Conservation (phyloP, 2,888 invertebrate species). For the Camptogramma bilineatum region DNA sequence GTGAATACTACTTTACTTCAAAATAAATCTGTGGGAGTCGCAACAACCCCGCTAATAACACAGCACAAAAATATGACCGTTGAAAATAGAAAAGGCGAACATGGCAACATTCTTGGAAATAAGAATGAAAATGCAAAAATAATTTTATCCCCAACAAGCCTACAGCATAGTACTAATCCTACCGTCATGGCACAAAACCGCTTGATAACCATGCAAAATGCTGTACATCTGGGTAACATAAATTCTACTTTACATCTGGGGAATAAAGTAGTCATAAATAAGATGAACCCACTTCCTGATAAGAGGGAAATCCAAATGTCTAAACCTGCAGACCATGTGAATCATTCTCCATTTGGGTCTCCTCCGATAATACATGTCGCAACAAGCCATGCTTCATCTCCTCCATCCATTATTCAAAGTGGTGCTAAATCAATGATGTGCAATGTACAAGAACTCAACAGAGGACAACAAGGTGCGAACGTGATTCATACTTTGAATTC, state of each 20-base stretch:
- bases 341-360: conserved; percentile 60
- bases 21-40: conserved; percentile 63
- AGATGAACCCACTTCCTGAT: conserved; percentile 63
- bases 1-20: conserved; percentile 75
- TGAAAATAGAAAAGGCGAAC: conserved; percentile 68
- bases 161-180: conserved; percentile 69
- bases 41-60: conserved; percentile 59
- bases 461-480: conserved; percentile 68
- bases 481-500: conserved; percentile 74
- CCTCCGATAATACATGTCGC: conserved; percentile 73
- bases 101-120: conserved; percentile 57
- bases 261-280: conserved; percentile 73
- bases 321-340: conserved; percentile 65
- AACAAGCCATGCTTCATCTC: conserved; percentile 59
- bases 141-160: conserved; percentile 71
- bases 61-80: conserved; percentile 72
- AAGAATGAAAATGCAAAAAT: conserved; percentile 71
- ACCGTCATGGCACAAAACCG: conserved; percentile 79
- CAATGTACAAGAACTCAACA: conserved; percentile 66
- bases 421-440: conserved; percentile 65
- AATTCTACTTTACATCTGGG: conserved; percentile 68
- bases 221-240: conserved; percentile 67
- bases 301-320: conserved; percentile 67
- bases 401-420: conserved; percentile 69
- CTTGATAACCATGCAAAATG: conserved; percentile 76